Evolutionary conservation across 2,113 vertebrate genomes (phyloP).

Genomic region (Psephotus haematonotus): DNA sequence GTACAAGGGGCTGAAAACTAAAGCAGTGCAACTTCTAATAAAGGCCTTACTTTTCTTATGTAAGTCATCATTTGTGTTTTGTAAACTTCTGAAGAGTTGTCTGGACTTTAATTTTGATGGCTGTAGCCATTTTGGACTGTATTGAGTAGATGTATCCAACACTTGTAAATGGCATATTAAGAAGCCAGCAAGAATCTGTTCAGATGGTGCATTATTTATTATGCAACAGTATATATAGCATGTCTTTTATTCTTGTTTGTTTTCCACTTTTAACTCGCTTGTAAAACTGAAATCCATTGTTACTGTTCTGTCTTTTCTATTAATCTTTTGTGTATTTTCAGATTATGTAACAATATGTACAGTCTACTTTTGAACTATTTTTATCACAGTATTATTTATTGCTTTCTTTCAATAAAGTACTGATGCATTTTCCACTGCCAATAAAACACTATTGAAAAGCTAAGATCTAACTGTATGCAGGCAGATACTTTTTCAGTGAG

Average conservation of each 20-base stretch:
- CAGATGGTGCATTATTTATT: constrained; percentile 74
- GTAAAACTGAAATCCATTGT: constrained; percentile 83
- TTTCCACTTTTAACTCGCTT: constrained; percentile 72
- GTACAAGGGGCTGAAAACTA: constrained; percentile 37
- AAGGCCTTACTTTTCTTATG: constrained; percentile 87
- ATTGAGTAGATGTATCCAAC: constrained; percentile 50
- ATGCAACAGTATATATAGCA: constrained; percentile 70
- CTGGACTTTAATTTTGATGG: constrained; percentile 38
- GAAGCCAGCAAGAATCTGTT: constrained; percentile 59
- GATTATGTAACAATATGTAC: constrained; percentile 96
- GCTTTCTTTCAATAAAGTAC: constrained; percentile 99
- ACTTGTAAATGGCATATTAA: constrained; percentile 53
- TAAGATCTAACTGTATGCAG: background rate
- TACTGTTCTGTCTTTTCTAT: constrained; percentile 80
- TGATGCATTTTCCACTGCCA: constrained; percentile 95
- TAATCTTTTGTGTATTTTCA: constrained; percentile 81
- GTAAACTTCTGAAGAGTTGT: constrained; percentile 64
- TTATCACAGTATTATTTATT: constrained; percentile 99
- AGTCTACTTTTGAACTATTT: constrained; percentile 98
- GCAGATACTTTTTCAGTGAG: constrained; percentile 33
- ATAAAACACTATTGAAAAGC: constrained; percentile 67
- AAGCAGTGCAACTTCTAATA: constrained; percentile 74
- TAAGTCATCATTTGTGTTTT: constrained; percentile 73
- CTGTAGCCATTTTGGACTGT: constrained; percentile 67
- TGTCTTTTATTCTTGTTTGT: constrained; percentile 62